Evolutionary conservation across 2,113 vertebrate species (phyloP).

Genomic region (Caracal caracal): DNA sequence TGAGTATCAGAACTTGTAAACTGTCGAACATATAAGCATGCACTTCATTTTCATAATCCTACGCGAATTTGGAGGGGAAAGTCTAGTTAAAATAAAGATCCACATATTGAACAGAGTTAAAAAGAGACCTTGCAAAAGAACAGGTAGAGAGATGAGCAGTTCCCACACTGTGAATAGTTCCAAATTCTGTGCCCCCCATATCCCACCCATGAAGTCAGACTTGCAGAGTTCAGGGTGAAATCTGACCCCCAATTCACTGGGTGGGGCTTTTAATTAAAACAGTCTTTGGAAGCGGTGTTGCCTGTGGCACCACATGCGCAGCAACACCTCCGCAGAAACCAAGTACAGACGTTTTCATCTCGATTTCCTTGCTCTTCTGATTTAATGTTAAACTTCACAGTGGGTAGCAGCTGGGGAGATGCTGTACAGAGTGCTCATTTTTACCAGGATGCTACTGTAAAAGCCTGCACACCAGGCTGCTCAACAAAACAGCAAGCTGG

Average conservation of each 20-base stretch:
- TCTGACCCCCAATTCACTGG: neutral
- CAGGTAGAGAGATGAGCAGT: neutral
- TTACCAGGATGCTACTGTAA: neutral
- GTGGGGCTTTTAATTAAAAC: neutral
- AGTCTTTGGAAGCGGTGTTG: neutral
- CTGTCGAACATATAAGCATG: neutral
- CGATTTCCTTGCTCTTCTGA: conserved; percentile 3
- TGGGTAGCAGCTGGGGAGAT: neutral
- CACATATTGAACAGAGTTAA: neutral
- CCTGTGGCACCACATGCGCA: rapidly evolving
- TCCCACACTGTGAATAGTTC: neutral
- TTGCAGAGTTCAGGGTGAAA: neutral
- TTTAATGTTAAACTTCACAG: neutral
- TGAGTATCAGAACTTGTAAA: neutral
- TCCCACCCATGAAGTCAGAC: neutral
- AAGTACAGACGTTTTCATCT: neutral
- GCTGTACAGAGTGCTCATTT: neutral
- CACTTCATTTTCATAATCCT: neutral
- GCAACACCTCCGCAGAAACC: neutral
- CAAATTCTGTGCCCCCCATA: neutral
- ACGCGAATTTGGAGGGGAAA: neutral
- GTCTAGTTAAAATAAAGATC: conserved; percentile 10
- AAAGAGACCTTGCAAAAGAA: neutral
- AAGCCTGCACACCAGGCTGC: neutral
- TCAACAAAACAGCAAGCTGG: neutral